Conservation (phyloP, 2,797 vertebrate genomes). For the Kryptopterus vitreolus region DNA sequence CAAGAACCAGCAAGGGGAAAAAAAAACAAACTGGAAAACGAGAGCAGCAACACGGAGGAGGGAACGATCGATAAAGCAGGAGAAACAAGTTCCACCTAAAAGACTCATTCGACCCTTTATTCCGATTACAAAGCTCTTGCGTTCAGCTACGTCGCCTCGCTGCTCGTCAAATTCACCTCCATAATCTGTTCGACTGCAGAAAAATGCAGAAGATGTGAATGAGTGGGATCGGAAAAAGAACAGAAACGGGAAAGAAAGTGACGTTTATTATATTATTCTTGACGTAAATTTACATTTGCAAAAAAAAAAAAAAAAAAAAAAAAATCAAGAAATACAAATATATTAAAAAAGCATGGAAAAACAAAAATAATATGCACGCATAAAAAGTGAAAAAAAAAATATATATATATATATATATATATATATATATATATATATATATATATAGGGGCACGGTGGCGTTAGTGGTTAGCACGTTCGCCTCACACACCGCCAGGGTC, state of each 20-base stretch:
- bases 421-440: too few species aligned
- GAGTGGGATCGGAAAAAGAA: too few species aligned
- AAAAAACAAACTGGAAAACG: neutral
- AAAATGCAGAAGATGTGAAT: neutral
- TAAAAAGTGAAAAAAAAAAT: neutral
- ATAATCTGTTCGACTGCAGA: neutral
- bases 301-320: neutral
- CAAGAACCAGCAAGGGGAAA: neutral
- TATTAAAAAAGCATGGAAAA: too few species aligned
- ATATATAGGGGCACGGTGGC: too few species aligned
- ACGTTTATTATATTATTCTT: neutral
- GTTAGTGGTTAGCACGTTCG: too few species aligned
- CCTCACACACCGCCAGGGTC: too few species aligned
- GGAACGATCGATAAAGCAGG: neutral
- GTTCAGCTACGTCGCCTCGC: neutral
- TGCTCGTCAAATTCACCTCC: neutral
- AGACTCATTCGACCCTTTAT: neutral
- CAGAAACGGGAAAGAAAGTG: neutral
- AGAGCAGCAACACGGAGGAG: neutral
- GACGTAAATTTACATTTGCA: neutral
- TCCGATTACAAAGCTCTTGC: neutral
- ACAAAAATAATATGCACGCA: neutral
- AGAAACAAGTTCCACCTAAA: slow-evolving; percentile 1
- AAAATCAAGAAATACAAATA: too few species aligned
- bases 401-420: too few species aligned